Evolutionary conservation across 2,888 invertebrate species (phyloP), one percentile per base, ranked within the genome.

Genomic region (Epinotia brunnichana): DNA sequence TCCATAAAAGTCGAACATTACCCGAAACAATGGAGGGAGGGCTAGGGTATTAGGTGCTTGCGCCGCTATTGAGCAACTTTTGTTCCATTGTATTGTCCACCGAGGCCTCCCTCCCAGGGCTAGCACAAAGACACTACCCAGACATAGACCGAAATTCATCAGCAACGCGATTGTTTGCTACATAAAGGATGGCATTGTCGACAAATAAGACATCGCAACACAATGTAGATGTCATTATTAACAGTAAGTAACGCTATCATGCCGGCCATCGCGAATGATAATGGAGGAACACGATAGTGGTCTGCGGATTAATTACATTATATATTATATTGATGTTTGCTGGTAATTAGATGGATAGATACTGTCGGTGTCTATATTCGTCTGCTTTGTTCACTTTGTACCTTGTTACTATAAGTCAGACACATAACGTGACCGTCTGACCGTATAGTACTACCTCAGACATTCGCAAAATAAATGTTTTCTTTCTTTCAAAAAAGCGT

Each of bases 1-100:
- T 93, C 92, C 91, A 93, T 92, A 93, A 93, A 93, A 93, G 91
- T 93, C 90, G 92, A 92, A 92, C 92, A 92, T 92, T 91, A 92
- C 85, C 89, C 92, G 88, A 93, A 92, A 93, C 92, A 92, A 93
- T 87, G 89, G 91, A 83, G 89, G 87, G 91, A 86, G 90, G 91
- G 91, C 87, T 83, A 86, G 88, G 90, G 92, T 90, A 92, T 92
- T 93, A 92, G 92, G 92, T 92, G 92, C 91, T 87, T 90, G 91
- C 87, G 91, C 86, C 81, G 84, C 89, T 88, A 92, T 92, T 92
- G 90, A 92, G 91, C 91, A 92, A 93, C 91, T 93, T 93, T 91
- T 90, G 92, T 92, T 89, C 92, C 88, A 91, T 92, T 93, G 92
- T 90, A 87, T 92, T 90, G 92, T 91, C 92, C 92, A 90, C 87